These are phyloP conservation scores for Batillaria attramentaria DNA, from an alignment of 1,140 invertebrate species.

Conservation along the genomic window DNA sequence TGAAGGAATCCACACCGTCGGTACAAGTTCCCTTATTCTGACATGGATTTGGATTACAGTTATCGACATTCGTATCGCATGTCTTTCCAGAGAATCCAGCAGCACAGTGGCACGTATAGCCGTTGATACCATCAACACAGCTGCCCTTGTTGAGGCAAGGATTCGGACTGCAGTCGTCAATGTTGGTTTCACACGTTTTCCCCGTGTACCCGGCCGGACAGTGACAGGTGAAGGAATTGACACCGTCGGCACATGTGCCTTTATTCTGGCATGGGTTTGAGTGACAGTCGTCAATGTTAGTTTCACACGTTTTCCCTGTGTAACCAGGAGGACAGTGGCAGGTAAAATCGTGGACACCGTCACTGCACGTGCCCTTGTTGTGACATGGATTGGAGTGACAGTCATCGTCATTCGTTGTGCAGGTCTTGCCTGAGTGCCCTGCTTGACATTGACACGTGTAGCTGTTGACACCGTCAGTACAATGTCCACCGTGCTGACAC, in stretches of 20 bases:
- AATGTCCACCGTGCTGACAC: constrained; percentile 90
- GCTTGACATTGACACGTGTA: constrained; percentile 86
- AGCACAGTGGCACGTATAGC: constrained; percentile 59
- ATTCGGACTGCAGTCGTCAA: constrained; percentile 35
- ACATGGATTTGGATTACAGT: constrained; percentile 78
- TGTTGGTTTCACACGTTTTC: constrained; percentile 33
- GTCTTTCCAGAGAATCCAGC: constrained; percentile 65
- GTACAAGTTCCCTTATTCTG: constrained; percentile 89
- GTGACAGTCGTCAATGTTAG: constrained; percentile 46
- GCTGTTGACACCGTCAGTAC: constrained; percentile 81
- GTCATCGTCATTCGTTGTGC: too few species aligned
- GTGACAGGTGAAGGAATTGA: constrained; percentile 43
- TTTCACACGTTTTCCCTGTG: constrained; percentile 46
- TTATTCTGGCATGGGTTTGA: constrained; percentile 37
- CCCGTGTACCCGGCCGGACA: constrained; percentile 74
- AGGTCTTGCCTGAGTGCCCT: constrained; percentile 87
- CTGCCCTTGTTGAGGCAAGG: constrained; percentile 59
- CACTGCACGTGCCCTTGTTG: constrained; percentile 83
- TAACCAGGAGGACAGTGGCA: constrained; percentile 46
- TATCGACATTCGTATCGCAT: constrained; percentile 77
- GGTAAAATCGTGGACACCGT: constrained; percentile 72
- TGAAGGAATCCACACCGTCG: constrained; percentile 75
- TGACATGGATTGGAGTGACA: too few species aligned
- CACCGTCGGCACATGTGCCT: constrained; percentile 81
- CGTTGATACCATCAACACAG: constrained; percentile 53